Evolutionary conservation across 37 sponge, comb jelly and placozoan genomes (phyloP), one percentile per base, ranked within the genome.

Genomic region (Agelas oroides): DNA sequence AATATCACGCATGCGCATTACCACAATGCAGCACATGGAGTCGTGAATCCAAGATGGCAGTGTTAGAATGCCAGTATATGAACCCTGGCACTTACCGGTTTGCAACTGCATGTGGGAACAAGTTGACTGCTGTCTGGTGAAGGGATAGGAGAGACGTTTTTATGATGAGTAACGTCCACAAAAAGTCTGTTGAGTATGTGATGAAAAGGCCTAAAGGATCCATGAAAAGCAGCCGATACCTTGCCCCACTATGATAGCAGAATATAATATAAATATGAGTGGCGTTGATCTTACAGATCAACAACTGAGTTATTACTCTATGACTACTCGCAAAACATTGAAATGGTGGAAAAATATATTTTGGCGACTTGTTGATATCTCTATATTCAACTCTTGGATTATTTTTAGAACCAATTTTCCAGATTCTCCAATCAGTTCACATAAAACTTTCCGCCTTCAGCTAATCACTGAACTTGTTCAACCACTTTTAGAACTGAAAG

Each of bases 221-320:
- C 13, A 53, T 28, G 74, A 73, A 5, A 73, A 73, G 31, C 27
- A 58, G 60, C n/a, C 36, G 5, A 74, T 84, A 8, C 71, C 75
- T 25, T 75, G 77, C 24, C 85, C 85, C 2, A 27, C 58, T 25
- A 18, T 28, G 8, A 65, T 84, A 8, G 57, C 38, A 13, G 70
- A 75, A 2, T 84, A 84, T 31, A 84, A 84, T 62, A 3, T 8
- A 5, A 18, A 30, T 53, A 84, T 84, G 85, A 40, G 59, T 30
- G 85, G 77, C 8, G 85, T 84, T 61, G 85, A 84, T 28, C 2
- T 65, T 18, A 54, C 70, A 3, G 85, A 84, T 46, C 85, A 84
- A 37, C 76, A 53, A 24, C 27, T 72, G 37, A 23, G 53, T 23
- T 83, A 83, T 66, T 73, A 83, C 46, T 56, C 59, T 12, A 14